Conservation (phyloP, 2,113 vertebrate species). For the Pipa parva region DNA sequence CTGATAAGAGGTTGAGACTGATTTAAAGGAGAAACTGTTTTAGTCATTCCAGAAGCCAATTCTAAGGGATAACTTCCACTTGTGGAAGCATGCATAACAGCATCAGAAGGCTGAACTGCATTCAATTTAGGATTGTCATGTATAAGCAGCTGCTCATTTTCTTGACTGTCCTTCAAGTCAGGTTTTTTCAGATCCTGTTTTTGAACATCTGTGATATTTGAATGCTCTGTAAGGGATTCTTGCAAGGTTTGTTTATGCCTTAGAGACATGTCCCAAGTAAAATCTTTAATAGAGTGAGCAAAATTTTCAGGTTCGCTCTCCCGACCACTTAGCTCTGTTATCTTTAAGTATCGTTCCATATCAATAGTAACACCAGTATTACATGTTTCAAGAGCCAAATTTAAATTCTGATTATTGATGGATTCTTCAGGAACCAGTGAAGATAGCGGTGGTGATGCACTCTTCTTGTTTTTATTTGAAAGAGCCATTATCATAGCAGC, state of each 20-base stretch:
- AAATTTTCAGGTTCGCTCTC: constrained; percentile 53
- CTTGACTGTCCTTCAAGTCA: not conserved
- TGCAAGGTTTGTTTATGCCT: constrained; percentile 28
- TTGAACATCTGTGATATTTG: constrained; percentile 26
- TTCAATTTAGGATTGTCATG: not conserved
- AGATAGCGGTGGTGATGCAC: constrained; percentile 27
- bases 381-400: constrained; percentile 57
- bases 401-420: constrained; percentile 29
- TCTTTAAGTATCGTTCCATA: constrained; percentile 85
- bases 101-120: not conserved
- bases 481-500: constrained; percentile 87
- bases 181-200: constrained; percentile 29
- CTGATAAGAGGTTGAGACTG: not conserved
- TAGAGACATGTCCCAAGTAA: constrained; percentile 44
- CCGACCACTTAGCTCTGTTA: constrained; percentile 57
- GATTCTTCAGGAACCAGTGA: constrained; percentile 33
- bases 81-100: not conserved
- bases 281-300: constrained; percentile 34
- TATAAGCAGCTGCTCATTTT: not conserved
- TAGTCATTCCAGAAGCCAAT: not conserved
- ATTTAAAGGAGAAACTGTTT: not conserved
- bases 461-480: constrained; percentile 65
- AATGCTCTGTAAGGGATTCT: constrained; percentile 21
- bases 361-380: constrained; percentile 60
- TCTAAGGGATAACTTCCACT: not conserved